Evolutionary conservation across 2,797 vertebrate genomes (phyloP).

Genomic region (Eremophila alpestris): DNA sequence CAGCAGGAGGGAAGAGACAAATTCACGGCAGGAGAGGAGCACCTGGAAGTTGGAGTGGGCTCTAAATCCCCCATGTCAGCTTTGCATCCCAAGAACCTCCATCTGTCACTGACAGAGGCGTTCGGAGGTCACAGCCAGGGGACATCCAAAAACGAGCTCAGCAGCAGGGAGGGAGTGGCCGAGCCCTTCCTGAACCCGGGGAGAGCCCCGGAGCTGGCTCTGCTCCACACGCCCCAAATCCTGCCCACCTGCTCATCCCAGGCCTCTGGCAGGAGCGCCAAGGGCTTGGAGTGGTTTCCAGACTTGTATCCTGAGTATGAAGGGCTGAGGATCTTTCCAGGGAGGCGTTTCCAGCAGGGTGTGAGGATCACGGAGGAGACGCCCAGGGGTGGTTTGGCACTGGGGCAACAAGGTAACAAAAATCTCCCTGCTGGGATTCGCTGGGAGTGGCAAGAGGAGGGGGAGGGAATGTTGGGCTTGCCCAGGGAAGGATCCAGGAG

Average conservation of each 20-base stretch:
- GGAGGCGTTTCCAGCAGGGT: neutral
- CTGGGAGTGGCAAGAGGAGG: neutral
- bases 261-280: neutral
- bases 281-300: constrained; percentile 78
- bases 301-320: constrained; percentile 64
- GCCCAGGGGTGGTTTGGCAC: neutral
- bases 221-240: neutral
- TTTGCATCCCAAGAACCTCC: neutral
- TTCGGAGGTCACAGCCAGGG: neutral
- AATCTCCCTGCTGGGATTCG: neutral
- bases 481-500: neutral
- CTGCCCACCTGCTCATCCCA: neutral
- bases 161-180: neutral
- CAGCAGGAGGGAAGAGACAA: neutral
- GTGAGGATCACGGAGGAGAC: fast-evolving
- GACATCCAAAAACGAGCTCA: neutral
- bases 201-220: neutral
- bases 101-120: neutral
- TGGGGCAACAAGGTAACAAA: constrained; percentile 47
- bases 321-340: constrained; percentile 42
- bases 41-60: neutral
- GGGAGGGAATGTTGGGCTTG: neutral
- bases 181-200: neutral
- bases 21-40: neutral
- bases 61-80: neutral